These are phyloP conservation scores for Acanthis flammea DNA, from an alignment of 2,797 vertebrate genomes.

Conservation along the genomic window DNA sequence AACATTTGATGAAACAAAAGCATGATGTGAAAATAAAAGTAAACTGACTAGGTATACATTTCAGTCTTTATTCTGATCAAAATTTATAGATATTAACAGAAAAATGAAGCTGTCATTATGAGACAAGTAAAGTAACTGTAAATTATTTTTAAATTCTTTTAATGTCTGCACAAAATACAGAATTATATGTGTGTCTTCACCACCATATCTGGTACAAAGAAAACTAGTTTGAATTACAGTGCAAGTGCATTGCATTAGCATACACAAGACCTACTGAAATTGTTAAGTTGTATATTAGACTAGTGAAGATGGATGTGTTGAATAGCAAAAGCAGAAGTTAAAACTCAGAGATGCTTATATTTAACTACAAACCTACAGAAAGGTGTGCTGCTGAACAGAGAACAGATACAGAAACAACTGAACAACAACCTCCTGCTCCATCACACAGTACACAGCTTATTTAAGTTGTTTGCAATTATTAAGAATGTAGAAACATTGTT, in stretches of 20 bases:
- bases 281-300: not conserved
- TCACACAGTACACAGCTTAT: constrained; percentile 73
- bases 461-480: not conserved
- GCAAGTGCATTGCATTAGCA: not conserved
- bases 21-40: not conserved
- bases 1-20: not conserved
- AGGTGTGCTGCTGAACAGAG: not conserved
- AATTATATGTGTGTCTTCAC: not conserved
- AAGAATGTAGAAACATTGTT: not conserved
- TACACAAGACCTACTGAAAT: not conserved
- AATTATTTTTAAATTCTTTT: not conserved
- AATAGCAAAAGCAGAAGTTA: not conserved
- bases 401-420: not conserved
- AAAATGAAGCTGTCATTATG: not conserved
- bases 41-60: not conserved
- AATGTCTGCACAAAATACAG: not conserved
- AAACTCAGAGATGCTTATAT: not conserved
- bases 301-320: not conserved
- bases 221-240: not conserved
- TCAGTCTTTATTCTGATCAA: not conserved
- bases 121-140: not conserved
- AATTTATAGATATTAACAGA: not conserved
- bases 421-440: constrained; percentile 68
- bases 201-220: not conserved
- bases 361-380: not conserved